Evolutionary conservation across 2,797 vertebrate species (phyloP).

Genomic region (Pseudochaenichthys georgianus): DNA sequence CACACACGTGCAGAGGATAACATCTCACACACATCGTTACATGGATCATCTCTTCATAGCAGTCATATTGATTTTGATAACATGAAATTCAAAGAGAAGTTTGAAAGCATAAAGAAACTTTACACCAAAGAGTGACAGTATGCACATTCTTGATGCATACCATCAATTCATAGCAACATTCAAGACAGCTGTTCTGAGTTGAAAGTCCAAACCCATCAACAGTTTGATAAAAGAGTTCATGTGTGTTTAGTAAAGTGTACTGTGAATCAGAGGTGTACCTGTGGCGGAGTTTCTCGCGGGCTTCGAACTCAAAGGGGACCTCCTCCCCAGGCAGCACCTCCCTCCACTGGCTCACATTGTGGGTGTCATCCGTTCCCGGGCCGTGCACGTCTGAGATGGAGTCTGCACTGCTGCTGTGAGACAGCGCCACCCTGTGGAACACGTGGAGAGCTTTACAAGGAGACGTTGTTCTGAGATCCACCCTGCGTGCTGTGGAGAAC

Average conservation of each 20-base stretch:
- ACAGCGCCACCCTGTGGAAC: constrained; percentile 91
- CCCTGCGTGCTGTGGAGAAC: not conserved
- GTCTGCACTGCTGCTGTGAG: constrained; percentile 95
- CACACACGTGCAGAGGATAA: not conserved
- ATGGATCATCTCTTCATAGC: not conserved
- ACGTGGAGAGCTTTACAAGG: not conserved
- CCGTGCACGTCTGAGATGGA: constrained; percentile 89
- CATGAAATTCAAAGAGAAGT: not conserved
- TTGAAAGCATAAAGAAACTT: not conserved
- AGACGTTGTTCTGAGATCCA: not conserved
- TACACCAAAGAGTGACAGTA: not conserved
- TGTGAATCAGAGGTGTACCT: constrained; percentile 63
- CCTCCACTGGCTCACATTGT: constrained; percentile 95
- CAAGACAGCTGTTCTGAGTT: not conserved
- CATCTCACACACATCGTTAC: not conserved
- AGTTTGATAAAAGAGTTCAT: not conserved
- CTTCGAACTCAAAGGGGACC: constrained; percentile 97
- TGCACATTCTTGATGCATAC: not conserved
- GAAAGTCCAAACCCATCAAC: not conserved
- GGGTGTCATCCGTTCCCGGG: constrained; percentile 89
- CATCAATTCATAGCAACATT: not conserved
- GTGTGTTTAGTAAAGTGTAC: not conserved
- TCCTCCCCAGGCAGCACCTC: constrained; percentile 96
- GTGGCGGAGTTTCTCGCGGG: constrained; percentile 91
- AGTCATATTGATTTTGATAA: not conserved